Percentiles rank a stretch among this genome's conserved stretches.
Conservation (phyloP, 2,888 invertebrate genomes). For the Spatulosminthurus flaviceps region DNA sequence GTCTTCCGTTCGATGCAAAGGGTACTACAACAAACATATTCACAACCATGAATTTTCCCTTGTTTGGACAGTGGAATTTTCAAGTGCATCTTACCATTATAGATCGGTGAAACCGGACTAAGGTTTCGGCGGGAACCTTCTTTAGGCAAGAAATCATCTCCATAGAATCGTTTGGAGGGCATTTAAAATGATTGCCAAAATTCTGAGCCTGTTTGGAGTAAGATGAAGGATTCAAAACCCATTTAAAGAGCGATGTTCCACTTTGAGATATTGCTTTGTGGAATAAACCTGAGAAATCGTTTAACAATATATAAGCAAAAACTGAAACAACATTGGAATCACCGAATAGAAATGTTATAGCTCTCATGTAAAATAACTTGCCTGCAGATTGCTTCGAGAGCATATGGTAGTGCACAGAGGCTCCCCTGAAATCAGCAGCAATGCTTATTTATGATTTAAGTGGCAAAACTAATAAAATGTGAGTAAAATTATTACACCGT, state of each 20-base stretch:
- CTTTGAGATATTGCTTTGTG: background rate
- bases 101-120: background rate
- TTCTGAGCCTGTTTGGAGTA: background rate
- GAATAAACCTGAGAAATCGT: background rate
- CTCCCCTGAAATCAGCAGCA: background rate
- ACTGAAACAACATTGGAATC: no score
- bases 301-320: background rate
- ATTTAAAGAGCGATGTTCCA: background rate
- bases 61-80: no score
- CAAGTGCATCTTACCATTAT: no score
- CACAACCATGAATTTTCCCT: no score
- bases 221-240: background rate
- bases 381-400: background rate
- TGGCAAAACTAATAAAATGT: no score
- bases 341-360: no score
- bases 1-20: background rate
- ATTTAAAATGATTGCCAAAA: background rate
- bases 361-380: background rate
- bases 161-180: background rate
- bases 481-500: no score
- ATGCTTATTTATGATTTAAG: background rate
- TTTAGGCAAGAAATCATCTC: background rate
- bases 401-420: slow-evolving; percentile 29
- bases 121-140: background rate
- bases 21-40: slow-evolving; percentile 3